Conservation (phyloP, 2,797 vertebrate genomes). For the Clarias platycephalus region DNA sequence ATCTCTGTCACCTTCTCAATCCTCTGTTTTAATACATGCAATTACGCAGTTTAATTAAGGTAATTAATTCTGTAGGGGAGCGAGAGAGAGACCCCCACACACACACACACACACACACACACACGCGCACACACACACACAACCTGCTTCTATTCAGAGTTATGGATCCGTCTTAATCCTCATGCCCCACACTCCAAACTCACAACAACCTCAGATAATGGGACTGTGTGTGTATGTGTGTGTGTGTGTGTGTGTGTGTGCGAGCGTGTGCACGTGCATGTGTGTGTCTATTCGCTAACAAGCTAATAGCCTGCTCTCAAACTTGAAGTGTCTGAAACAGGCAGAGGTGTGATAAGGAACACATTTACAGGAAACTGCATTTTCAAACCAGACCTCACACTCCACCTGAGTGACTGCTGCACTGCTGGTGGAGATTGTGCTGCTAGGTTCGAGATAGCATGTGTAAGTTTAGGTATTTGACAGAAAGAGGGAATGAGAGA, state of each 20-base stretch:
- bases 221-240: slow-evolving; percentile 23
- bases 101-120: slow-evolving; percentile 62
- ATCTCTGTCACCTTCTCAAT: slow-evolving; percentile 62
- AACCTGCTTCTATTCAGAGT: slow-evolving; percentile 74
- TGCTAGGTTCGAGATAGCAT: slow-evolving; percentile 23
- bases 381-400: slow-evolving; percentile 33
- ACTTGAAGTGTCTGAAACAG: slow-evolving; percentile 42
- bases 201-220: slow-evolving; percentile 56
- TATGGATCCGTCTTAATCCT: slow-evolving; percentile 76
- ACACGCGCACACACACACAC: slow-evolving; percentile 52
- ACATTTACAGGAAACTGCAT: slow-evolving; percentile 37
- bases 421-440: slow-evolving; percentile 21
- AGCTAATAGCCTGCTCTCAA: slow-evolving; percentile 51
- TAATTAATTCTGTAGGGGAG: slow-evolving; percentile 79
- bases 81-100: slow-evolving; percentile 21
- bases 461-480: slow-evolving; percentile 7
- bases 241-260: neutral
- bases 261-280: slow-evolving; percentile 15
- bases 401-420: neutral
- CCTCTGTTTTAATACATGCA: slow-evolving; percentile 78
- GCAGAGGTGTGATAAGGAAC: slow-evolving; percentile 43
- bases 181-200: slow-evolving; percentile 60
- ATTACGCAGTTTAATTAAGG: slow-evolving; percentile 81
- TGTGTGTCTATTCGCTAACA: slow-evolving; percentile 36
- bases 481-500: neutral